These are phyloP conservation scores for Protobothrops flavoviridis DNA, from an alignment of 2,113 vertebrate genomes.

Conservation along the genomic window DNA sequence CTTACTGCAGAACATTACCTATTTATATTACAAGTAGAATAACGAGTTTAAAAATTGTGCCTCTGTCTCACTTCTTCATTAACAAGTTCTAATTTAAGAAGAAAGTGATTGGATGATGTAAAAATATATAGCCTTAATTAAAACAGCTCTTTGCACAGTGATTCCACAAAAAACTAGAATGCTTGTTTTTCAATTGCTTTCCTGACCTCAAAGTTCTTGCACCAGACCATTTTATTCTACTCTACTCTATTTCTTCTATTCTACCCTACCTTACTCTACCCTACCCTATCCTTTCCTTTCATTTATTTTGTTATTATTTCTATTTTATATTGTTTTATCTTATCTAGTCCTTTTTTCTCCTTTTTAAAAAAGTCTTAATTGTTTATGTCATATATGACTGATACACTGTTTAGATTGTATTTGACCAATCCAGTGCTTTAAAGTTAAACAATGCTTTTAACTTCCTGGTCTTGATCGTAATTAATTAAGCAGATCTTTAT, in stretches of 20 bases:
- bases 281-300: neutral
- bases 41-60: neutral
- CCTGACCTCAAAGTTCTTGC: neutral
- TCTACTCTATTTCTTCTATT: neutral
- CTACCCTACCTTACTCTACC: no score
- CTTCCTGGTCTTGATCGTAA: neutral
- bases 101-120: slow-evolving; percentile 7
- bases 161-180: slow-evolving; percentile 6
- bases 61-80: neutral
- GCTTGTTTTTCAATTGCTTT: neutral
- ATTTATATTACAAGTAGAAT: neutral
- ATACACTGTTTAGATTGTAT: neutral
- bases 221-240: neutral
- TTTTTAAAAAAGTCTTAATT: neutral
- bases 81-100: slow-evolving; percentile 14
- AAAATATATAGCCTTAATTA: slow-evolving; percentile 19
- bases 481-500: neutral
- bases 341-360: neutral
- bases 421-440: neutral
- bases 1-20: neutral
- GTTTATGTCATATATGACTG: neutral
- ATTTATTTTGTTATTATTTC: neutral
- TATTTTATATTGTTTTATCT: neutral
- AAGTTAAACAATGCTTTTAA: neutral
- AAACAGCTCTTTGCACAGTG: neutral